Conservation (phyloP, 2,113 vertebrate genomes). For the Atherinomorus stipes region DNA sequence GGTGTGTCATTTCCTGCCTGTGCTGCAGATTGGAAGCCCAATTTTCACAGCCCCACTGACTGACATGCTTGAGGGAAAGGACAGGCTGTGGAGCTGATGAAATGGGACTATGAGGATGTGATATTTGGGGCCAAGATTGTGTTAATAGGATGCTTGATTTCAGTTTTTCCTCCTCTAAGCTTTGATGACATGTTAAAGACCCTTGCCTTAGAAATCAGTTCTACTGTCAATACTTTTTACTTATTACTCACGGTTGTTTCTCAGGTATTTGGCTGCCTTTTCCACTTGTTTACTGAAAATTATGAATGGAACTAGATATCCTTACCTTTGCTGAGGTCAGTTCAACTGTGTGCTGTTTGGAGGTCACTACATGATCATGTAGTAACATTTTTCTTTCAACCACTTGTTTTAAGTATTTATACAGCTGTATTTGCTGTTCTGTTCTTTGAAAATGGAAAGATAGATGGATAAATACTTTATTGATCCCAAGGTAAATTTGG, state of each 20-base stretch:
- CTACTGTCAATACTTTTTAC: slow-evolving; percentile 33
- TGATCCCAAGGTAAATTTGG: too few relatives aligned
- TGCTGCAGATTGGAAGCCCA: slow-evolving; percentile 75
- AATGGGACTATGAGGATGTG: slow-evolving; percentile 65
- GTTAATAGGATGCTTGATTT: slow-evolving; percentile 76
- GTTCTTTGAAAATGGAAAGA: too few relatives aligned
- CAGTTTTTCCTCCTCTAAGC: slow-evolving; percentile 52
- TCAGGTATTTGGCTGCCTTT: neutral
- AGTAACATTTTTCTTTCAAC: slow-evolving; percentile 18
- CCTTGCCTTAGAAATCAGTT: slow-evolving; percentile 34
- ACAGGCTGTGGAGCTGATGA: slow-evolving; percentile 58
- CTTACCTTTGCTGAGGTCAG: slow-evolving; percentile 17
- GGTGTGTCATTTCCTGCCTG: slow-evolving; percentile 77
- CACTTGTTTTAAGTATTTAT: slow-evolving; percentile 27
- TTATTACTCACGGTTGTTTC: slow-evolving; percentile 10
- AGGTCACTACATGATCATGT: slow-evolving; percentile 6
- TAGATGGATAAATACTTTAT: too few relatives aligned
- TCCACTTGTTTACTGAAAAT: slow-evolving; percentile 3
- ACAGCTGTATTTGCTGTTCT: slow-evolving; percentile 28
- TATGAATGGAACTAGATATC: neutral
- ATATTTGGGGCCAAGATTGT: slow-evolving; percentile 66
- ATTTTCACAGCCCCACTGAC: slow-evolving; percentile 76
- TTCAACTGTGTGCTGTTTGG: slow-evolving; percentile 9
- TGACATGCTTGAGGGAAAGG: slow-evolving; percentile 71
- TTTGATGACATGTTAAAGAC: slow-evolving; percentile 56